These are phyloP conservation scores for Agelas oroides DNA, from an alignment of 37 sponge, comb jelly and placozoan species.

Conservation along the genomic window DNA sequence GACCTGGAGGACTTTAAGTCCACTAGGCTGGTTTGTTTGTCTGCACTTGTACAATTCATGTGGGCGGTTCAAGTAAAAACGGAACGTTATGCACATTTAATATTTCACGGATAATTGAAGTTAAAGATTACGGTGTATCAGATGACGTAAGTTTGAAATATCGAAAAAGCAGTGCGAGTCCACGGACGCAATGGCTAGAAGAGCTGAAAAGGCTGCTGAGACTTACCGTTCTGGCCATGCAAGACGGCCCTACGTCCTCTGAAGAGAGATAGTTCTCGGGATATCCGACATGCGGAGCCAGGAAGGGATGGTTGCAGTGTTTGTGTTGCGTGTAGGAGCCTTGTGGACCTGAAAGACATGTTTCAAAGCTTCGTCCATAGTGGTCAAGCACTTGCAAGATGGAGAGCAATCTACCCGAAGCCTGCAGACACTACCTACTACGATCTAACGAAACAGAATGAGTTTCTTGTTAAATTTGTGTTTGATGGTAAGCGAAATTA, in stretches of 20 bases:
- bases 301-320: not conserved
- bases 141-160: constrained; percentile 8
- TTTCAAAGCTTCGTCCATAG: constrained; percentile 13
- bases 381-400: constrained; percentile 1
- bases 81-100: not conserved
- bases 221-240: constrained; percentile 8
- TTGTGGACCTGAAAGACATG: constrained; percentile 1
- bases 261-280: constrained; percentile 2
- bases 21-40: too few species aligned
- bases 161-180: not conserved
- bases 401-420: constrained; percentile 22
- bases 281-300: not conserved
- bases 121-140: constrained; percentile 2
- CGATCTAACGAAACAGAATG: too few species aligned
- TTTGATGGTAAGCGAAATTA: constrained; percentile 40
- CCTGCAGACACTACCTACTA: not conserved
- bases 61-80: constrained; percentile 10
- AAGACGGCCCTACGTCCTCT: not conserved
- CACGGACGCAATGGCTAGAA: not conserved
- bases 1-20: too few species aligned
- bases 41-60: not conserved
- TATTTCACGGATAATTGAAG: not conserved
- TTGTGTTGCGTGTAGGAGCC: constrained; percentile 12
- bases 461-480: too few species aligned
- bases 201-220: constrained; percentile 14